These are phyloP conservation scores for Apodemia zela DNA, from an alignment of 2,888 invertebrate genomes.

Conservation along the genomic window DNA sequence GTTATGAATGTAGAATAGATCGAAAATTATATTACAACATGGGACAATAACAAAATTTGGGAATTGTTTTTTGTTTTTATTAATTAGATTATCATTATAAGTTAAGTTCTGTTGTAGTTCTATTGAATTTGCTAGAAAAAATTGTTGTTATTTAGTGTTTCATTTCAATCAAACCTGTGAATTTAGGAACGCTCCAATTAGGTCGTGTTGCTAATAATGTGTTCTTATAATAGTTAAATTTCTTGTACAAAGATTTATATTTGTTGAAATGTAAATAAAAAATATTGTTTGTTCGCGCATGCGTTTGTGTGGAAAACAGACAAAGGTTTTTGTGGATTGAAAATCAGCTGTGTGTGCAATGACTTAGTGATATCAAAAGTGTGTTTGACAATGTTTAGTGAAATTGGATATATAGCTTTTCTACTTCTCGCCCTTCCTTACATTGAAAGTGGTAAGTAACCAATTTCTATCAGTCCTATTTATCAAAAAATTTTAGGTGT, in stretches of 20 bases:
- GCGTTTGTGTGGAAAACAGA: conserved; percentile 78
- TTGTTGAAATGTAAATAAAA: conserved; percentile 77
- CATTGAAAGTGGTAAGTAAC: conserved; percentile 85
- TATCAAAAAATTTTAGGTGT: background rate
- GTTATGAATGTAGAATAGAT: conserved; percentile 38
- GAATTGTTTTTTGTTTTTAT: conserved; percentile 37
- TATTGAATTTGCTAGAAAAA: conserved; percentile 41
- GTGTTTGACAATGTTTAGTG: conserved; percentile 82
- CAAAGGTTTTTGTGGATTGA: conserved; percentile 82
- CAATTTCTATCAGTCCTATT: background rate
- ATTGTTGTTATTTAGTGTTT: conserved; percentile 65
- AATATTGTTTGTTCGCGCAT: conserved; percentile 78
- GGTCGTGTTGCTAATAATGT: conserved; percentile 42
- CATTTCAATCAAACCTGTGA: conserved; percentile 33
- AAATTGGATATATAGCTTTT: conserved; percentile 84
- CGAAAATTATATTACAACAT: conserved; percentile 45
- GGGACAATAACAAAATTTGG: conserved; percentile 40
- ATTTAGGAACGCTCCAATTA: conserved; percentile 44
- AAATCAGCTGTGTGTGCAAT: conserved; percentile 82
- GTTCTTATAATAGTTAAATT: conserved; percentile 34
- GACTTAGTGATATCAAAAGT: conserved; percentile 75
- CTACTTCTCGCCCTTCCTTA: conserved; percentile 84
- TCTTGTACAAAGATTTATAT: conserved; percentile 46
- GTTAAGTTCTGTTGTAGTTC: conserved; percentile 37
- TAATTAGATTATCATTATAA: conserved; percentile 29